Percentiles rank a stretch among this genome's conserved stretches.
Evolutionary conservation across 2,888 invertebrate species (phyloP).

Genomic region (Heteromurus nitidus): DNA sequence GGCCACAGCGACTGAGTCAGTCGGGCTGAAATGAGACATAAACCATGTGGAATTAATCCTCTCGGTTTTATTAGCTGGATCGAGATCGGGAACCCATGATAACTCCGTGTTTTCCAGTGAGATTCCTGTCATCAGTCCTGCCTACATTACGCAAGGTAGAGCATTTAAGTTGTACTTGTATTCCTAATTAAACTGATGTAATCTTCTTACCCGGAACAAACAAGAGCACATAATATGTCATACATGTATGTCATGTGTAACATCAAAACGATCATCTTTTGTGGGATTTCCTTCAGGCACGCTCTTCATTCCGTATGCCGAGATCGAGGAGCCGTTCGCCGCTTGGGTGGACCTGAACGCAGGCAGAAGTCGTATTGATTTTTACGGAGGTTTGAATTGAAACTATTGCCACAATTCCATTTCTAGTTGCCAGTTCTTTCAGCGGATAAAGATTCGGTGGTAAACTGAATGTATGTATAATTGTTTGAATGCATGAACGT

Average conservation of each 20-base stretch:
- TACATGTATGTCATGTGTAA: too few relatives aligned
- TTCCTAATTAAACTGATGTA: too few relatives aligned
- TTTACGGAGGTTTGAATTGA: slow-evolving; percentile 84
- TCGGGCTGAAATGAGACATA: too few relatives aligned
- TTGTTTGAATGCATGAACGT: slow-evolving; percentile 37
- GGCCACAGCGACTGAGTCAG: too few relatives aligned
- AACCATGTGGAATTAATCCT: not conserved
- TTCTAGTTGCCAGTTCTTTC: not conserved
- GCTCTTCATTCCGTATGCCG: slow-evolving; percentile 93
- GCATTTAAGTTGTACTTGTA: too few relatives aligned
- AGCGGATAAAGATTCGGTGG: not conserved
- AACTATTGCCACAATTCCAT: not conserved
- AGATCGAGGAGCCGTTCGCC: slow-evolving; percentile 87
- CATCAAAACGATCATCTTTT: too few relatives aligned
- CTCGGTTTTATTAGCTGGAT: slow-evolving; percentile 49
- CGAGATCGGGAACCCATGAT: slow-evolving; percentile 66
- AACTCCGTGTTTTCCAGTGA: slow-evolving; percentile 66
- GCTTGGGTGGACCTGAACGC: slow-evolving; percentile 88
- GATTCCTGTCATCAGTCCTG: slow-evolving; percentile 78
- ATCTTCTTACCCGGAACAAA: not conserved
- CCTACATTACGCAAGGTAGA: slow-evolving; percentile 83
- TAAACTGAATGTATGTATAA: not conserved
- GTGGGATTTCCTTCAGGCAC: too few relatives aligned
- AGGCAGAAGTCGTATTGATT: slow-evolving; percentile 89
- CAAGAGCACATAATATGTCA: too few relatives aligned